phyloP scores from a whole-genome alignment of 1,140 invertebrate species.

The Hylaeus volcanicus region DNA sequence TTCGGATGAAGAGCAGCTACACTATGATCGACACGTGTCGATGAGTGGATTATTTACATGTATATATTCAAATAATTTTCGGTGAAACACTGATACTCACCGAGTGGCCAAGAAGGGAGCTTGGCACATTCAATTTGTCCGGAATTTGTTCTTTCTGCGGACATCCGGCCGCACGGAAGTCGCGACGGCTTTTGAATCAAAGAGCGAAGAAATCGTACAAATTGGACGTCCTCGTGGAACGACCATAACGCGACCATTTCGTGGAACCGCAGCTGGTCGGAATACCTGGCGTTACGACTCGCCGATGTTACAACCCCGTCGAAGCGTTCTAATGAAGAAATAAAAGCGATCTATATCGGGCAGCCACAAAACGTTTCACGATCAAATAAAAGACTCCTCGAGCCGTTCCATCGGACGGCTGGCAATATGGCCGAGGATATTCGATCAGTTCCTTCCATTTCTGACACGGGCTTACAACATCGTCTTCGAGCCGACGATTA shows the following conservation, averaged over 20 bases:
- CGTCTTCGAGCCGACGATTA: conserved; percentile 3
- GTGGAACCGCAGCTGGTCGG: neutral
- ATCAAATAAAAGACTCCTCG: conserved; percentile 18
- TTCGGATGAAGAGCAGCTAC: no score
- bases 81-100: no score
- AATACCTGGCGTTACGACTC: neutral
- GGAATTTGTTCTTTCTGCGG: no score
- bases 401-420: neutral
- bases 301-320: neutral
- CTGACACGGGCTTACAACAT: neutral
- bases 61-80: no score
- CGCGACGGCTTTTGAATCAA: neutral
- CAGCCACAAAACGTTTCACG: neutral
- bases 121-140: no score
- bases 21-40: no score
- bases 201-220: neutral
- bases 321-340: conserved; percentile 31
- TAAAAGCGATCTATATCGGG: neutral
- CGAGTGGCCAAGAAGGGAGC: no score
- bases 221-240: neutral
- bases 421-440: conserved; percentile 19
- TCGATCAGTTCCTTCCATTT: conserved; percentile 8
- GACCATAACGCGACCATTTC: neutral
- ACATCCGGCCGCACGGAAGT: no score
- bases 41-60: no score